These are phyloP conservation scores for Cladopsammia gracilis DNA, from an alignment of 64 coral and sea anemone species.

Conservation along the genomic window DNA sequence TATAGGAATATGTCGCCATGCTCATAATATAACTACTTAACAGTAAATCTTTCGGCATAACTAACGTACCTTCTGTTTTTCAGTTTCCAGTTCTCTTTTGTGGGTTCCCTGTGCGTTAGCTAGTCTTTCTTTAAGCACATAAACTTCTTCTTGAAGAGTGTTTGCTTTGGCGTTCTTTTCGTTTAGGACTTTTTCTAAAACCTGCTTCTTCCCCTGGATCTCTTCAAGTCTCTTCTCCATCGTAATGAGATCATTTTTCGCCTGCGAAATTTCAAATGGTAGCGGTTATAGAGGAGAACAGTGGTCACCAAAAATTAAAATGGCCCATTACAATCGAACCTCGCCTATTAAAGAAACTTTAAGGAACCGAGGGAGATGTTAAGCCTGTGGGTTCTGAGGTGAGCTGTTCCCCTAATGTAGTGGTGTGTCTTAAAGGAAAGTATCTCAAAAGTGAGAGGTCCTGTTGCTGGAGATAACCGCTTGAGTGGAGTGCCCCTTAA, in stretches of 20 bases:
- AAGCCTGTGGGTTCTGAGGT: too few relatives aligned
- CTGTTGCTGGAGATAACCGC: too few relatives aligned
- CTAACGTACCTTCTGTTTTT: constrained; percentile 91
- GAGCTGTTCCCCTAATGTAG: too few relatives aligned
- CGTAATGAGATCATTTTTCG: constrained; percentile 78
- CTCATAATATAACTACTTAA: too few relatives aligned
- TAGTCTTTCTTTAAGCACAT: constrained; percentile 75
- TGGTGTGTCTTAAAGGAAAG: too few relatives aligned
- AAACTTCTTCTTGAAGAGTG: constrained; percentile 83
- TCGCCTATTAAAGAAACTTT: too few relatives aligned
- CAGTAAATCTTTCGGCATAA: background rate
- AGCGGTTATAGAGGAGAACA: background rate
- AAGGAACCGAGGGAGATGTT: too few relatives aligned
- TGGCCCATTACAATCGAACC: too few relatives aligned
- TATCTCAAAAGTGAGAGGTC: too few relatives aligned
- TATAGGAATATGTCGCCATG: too few relatives aligned
- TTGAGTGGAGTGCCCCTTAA: too few relatives aligned
- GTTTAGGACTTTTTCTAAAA: constrained; percentile 83
- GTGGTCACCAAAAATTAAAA: background rate
- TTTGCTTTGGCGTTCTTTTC: constrained; percentile 86
- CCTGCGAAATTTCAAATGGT: constrained; percentile 17
- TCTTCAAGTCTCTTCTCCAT: constrained; percentile 86
- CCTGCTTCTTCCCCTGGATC: constrained; percentile 72
- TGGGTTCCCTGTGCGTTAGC: constrained; percentile 67
- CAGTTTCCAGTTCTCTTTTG: constrained; percentile 86